A percentile compares a stretch with the other conserved stretches of the same genome.
Evolutionary conservation across 2,113 vertebrate species (phyloP).

Genomic region (Lophotis ruficrista): DNA sequence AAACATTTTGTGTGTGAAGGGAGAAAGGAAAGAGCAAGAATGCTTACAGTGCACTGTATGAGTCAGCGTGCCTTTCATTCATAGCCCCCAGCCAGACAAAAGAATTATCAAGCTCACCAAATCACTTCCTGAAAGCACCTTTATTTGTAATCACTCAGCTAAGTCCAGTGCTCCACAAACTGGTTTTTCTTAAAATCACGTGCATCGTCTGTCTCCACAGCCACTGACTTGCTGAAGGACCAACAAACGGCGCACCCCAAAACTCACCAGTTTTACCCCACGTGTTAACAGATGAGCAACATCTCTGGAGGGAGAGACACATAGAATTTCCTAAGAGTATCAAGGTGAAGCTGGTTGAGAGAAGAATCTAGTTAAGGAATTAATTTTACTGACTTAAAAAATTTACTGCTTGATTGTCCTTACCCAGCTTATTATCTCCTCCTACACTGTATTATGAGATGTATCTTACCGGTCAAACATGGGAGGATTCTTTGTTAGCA

Average conservation of each 20-base stretch:
- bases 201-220: not conserved
- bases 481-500: not conserved
- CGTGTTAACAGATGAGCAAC: fast-evolving
- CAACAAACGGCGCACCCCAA: not conserved
- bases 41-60: not conserved
- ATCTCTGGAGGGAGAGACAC: not conserved
- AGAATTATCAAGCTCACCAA: not conserved
- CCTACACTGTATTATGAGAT: not conserved
- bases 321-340: not conserved
- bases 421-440: not conserved
- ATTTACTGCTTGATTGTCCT: not conserved
- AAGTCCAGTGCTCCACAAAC: not conserved
- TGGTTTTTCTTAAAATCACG: not conserved
- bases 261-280: not conserved
- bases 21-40: not conserved
- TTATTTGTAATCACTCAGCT: not conserved
- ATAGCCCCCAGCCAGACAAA: not conserved
- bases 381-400: not conserved
- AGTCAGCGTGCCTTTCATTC: not conserved
- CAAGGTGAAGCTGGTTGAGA: not conserved
- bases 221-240: not conserved
- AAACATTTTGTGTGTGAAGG: not conserved
- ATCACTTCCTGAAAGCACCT: not conserved
- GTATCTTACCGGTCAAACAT: not conserved
- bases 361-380: not conserved